Evolutionary conservation across 2,113 vertebrate genomes (phyloP).

Genomic region (Antennarius striatus): DNA sequence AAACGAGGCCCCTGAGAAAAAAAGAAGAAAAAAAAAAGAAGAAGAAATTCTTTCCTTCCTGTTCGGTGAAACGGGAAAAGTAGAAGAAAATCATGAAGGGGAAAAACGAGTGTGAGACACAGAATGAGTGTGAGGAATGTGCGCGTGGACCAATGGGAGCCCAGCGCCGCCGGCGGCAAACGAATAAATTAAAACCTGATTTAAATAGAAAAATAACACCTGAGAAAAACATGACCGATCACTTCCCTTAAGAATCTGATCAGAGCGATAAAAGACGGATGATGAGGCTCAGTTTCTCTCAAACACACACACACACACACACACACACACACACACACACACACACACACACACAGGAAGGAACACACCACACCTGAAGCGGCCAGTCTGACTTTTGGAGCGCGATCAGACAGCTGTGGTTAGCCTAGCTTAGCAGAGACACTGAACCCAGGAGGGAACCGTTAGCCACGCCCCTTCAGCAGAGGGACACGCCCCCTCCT

Average conservation of each 20-base stretch:
- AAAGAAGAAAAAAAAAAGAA: not conserved
- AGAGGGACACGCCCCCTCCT: no score
- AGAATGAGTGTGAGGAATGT: constrained; percentile 9
- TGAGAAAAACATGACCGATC: constrained; percentile 50
- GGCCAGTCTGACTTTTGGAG: constrained; percentile 3
- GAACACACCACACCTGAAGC: not conserved
- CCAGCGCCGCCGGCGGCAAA: constrained; percentile 4
- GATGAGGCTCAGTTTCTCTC: constrained; percentile 40
- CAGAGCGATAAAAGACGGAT: not conserved
- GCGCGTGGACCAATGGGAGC: not conserved
- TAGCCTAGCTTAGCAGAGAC: constrained; percentile 24
- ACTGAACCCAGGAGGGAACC: not conserved
- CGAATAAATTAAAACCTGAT: constrained; percentile 39
- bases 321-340: no score
- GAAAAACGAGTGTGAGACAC: no score
- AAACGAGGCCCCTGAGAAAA: constrained; percentile 26
- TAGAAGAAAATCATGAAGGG: no score
- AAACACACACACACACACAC: not conserved
- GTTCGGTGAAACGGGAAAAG: no score
- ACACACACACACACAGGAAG: not conserved
- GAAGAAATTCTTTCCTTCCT: no score
- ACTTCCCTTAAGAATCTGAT: not conserved
- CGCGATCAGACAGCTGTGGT: not conserved
- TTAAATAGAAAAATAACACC: constrained; percentile 38
- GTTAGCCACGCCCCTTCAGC: not conserved